Evolutionary conservation across 2,113 vertebrate species (phyloP).

Genomic region (Pollachius pollachius): DNA sequence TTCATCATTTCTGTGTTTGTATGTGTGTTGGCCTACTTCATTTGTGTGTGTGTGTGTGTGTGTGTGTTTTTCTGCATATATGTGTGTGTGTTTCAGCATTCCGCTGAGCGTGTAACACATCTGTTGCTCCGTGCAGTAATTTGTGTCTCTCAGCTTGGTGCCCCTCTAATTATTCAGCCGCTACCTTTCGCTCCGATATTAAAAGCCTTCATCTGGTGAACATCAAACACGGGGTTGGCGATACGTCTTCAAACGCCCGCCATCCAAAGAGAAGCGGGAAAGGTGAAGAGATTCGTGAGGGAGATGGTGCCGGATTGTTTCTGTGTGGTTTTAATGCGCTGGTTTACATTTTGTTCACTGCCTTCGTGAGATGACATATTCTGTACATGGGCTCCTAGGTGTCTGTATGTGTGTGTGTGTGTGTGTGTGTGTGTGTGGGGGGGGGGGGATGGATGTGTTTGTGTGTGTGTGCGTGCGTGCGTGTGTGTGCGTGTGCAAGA

Average conservation of each 20-base stretch:
- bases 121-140: conserved; percentile 73
- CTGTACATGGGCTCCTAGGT: neutral
- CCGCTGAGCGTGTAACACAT: conserved; percentile 52
- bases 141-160: conserved; percentile 76
- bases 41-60: conserved; percentile 25
- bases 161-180: conserved; percentile 74
- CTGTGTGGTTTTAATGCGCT: conserved; percentile 35
- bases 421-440: neutral
- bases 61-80: conserved; percentile 5
- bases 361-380: conserved; percentile 30
- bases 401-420: neutral
- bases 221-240: conserved; percentile 68
- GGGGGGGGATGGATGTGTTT: neutral
- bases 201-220: conserved; percentile 73
- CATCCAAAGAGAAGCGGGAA: conserved; percentile 63
- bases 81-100: conserved; percentile 39
- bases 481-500: neutral
- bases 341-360: conserved; percentile 39
- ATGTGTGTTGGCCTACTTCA: conserved; percentile 14
- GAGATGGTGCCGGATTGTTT: conserved; percentile 56
- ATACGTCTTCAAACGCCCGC: conserved; percentile 73
- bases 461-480: conserved; percentile 6
- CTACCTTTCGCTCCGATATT: conserved; percentile 75
- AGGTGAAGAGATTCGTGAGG: conserved; percentile 64
- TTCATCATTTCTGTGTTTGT: neutral